Conservation (phyloP, 2,888 invertebrate genomes). For the Heliconius ethilla region DNA sequence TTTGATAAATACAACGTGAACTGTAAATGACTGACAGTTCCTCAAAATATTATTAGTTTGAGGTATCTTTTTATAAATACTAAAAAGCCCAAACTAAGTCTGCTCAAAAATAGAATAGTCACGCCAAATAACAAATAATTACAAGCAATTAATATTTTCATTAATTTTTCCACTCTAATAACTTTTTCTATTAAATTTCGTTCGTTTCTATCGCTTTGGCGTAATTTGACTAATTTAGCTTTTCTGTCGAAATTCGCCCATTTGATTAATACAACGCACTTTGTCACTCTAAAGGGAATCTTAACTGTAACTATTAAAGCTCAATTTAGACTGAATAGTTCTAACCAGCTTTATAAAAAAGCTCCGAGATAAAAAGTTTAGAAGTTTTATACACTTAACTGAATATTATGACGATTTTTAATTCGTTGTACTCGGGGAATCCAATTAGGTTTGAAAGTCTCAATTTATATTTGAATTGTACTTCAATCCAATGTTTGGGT, state of each 20-base stretch:
- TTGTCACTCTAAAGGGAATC: slow-evolving; percentile 7
- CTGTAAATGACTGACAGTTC: neutral
- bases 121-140: slow-evolving; percentile 5
- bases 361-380: slow-evolving; percentile 22
- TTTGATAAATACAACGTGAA: too few relatives aligned
- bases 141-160: slow-evolving; percentile 37
- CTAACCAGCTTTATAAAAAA: slow-evolving; percentile 6
- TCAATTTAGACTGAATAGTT: slow-evolving; percentile 3
- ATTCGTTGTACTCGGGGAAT: slow-evolving; percentile 15
- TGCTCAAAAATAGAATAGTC: neutral
- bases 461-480: slow-evolving; percentile 6
- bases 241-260: slow-evolving; percentile 33
- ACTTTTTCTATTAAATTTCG: slow-evolving; percentile 42
- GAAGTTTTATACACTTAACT: slow-evolving; percentile 25
- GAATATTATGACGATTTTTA: slow-evolving; percentile 27
- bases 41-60: neutral
- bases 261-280: slow-evolving; percentile 23
- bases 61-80: neutral
- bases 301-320: neutral
- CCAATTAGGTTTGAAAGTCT: slow-evolving; percentile 12
- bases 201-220: slow-evolving; percentile 35
- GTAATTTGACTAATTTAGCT: slow-evolving; percentile 45
- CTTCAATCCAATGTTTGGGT: neutral
- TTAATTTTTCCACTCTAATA: slow-evolving; percentile 34
- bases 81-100: neutral